Conservation (phyloP, 2,888 invertebrate species). For the Calameuta idolon region DNA sequence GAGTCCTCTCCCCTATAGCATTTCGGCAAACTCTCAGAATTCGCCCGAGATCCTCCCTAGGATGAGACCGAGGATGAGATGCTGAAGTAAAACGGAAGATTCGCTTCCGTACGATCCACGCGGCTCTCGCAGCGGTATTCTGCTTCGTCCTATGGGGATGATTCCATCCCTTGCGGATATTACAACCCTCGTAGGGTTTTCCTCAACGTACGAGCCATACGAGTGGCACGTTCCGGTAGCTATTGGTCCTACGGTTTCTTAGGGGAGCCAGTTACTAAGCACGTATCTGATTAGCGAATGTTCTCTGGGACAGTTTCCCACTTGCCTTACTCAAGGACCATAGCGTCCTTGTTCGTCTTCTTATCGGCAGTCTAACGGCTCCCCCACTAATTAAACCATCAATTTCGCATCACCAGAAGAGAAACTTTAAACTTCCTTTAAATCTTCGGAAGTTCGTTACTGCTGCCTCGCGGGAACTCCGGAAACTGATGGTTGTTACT, state of each 20-base stretch:
- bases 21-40: conserved; percentile 38
- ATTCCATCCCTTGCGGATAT: conserved; percentile 31
- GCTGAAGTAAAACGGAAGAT: conserved; percentile 25
- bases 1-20: conserved; percentile 35
- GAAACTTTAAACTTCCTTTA: conserved; percentile 39
- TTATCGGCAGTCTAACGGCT: conserved; percentile 14
- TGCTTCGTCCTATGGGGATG: conserved; percentile 1
- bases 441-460: conserved; percentile 53
- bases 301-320: background rate
- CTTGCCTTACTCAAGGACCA: background rate
- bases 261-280: background rate
- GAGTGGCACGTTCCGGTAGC: background rate
- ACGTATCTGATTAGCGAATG: background rate
- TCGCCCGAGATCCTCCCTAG: conserved; percentile 29
- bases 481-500: conserved; percentile 58
- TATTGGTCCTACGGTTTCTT: background rate
- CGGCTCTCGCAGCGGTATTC: conserved; percentile 2
- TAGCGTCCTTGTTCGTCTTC: background rate
- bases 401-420: conserved; percentile 33
- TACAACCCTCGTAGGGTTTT: conserved; percentile 22
- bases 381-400: conserved; percentile 49
- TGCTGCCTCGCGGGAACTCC: conserved; percentile 47
- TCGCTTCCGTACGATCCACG: background rate
- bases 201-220: conserved; percentile 21
- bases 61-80: conserved; percentile 16